Evolutionary conservation across 1,140 invertebrate species (phyloP).

Genomic region (Whitmania pigra): DNA sequence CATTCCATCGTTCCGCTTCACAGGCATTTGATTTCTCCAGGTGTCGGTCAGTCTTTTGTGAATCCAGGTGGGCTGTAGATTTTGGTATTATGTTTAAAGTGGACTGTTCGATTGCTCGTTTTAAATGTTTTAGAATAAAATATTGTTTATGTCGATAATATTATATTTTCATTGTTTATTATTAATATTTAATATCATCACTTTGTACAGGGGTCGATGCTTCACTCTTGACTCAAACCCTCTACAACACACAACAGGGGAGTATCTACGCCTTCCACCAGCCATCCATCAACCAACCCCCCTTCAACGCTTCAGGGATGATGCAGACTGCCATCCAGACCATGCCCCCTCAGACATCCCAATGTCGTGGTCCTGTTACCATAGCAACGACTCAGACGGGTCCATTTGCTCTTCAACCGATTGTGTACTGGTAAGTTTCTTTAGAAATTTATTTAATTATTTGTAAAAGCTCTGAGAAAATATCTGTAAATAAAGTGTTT

Average conservation of each 20-base stretch:
- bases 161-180: neutral
- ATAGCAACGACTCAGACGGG: neutral
- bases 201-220: no score
- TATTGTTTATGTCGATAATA: neutral
- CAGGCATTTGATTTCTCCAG: neutral
- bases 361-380: neutral
- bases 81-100: no score
- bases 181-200: no score
- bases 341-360: neutral
- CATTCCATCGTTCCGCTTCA: neutral
- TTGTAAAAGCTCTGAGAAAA: no score
- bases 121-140: neutral
- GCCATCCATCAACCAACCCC: neutral
- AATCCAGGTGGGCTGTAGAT: neutral
- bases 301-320: neutral
- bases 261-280: slow-evolving; percentile 6
- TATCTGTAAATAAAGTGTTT: no score
- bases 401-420: neutral
- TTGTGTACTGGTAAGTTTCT: neutral
- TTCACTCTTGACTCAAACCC: neutral
- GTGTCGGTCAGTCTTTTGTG: slow-evolving; percentile 10
- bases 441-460: no score
- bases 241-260: neutral
- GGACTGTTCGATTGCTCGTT: neutral
- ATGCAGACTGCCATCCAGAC: neutral